Base-by-base conservation (phyloP, 2,113 vertebrate species). In the Mormyrus lacerda region DNA sequence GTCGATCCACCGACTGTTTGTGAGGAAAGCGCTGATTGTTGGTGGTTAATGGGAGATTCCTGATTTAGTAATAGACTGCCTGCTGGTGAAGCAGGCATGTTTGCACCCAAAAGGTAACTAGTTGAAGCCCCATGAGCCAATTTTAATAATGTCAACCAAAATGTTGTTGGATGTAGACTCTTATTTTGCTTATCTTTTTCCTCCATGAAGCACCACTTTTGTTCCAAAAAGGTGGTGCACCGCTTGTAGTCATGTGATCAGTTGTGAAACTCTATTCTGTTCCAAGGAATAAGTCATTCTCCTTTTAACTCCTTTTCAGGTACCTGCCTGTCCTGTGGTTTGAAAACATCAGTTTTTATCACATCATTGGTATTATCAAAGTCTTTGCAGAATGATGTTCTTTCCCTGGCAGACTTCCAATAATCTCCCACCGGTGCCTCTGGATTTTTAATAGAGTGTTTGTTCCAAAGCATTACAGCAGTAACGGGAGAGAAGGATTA, bases 191-290 rank as follows among this genome's bases (percentile, higher is more conserved):
- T 84, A 7, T 45, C 82, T 11, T 84, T 84, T 48, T 89, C 92
- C 93, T 93, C 91, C 42, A n/a, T 50, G 83, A 21, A n/a, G 83
- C 45, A 13, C 9, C 83, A 47, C 45, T 45, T 11, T 21, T 15
- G 21, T 45, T 61, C 7, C 10, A 76, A 19, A 76, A 76, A 39
- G 69, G 11, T 76, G 31, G 83, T 4, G 42, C 47, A 27, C 4
- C 1, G 44, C 10, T 27, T 76, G 69, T 39, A 42, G 31, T 42
- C 73, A 79, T n/a, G 10, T 79, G 73, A 42, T 79, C 73, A 17
- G 73, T 79, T 79, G 35, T 79, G 73, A 79, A 79, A 47, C n/a
- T 9, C 15, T 48, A 27, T 27, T 50, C 11, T 1, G 24, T 50
- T 85, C 83, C 83, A 48, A 85, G 82, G 82, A 24, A 85, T 44